Conservation (phyloP, 1,140 invertebrate species). For the Brachionus angularis region DNA sequence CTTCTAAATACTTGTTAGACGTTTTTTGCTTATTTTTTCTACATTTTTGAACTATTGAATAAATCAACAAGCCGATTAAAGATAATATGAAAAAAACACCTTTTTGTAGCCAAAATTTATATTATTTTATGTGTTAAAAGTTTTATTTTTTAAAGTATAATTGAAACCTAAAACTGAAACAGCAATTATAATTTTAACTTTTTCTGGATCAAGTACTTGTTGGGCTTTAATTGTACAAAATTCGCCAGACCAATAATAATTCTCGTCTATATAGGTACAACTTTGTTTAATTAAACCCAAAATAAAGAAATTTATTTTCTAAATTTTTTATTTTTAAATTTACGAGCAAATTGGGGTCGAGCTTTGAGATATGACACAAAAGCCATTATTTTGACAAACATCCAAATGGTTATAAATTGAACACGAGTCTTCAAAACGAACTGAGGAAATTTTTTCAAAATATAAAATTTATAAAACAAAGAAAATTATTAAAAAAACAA, state of each 20-base stretch:
- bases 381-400: conserved; percentile 19
- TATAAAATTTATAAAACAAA: too few relatives aligned
- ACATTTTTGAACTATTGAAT: background rate
- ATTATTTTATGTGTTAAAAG: too few relatives aligned
- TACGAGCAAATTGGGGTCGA: conserved; percentile 8
- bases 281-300: background rate
- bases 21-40: background rate
- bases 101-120: background rate
- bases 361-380: conserved; percentile 11
- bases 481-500: too few relatives aligned
- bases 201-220: background rate
- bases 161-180: conserved; percentile 4
- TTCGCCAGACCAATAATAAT: conserved; percentile 17
- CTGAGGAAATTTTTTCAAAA: background rate
- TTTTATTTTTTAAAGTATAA: too few relatives aligned
- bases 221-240: conserved; percentile 18
- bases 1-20: background rate
- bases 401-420: background rate
- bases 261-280: conserved; percentile 13
- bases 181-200: background rate
- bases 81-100: conserved; percentile 16
- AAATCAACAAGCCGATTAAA: background rate
- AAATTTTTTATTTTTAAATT: background rate
- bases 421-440: conserved; percentile 19
- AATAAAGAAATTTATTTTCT: background rate